Conservation (phyloP, 1,140 invertebrate species). For the Dendrolimus kikuchii region DNA sequence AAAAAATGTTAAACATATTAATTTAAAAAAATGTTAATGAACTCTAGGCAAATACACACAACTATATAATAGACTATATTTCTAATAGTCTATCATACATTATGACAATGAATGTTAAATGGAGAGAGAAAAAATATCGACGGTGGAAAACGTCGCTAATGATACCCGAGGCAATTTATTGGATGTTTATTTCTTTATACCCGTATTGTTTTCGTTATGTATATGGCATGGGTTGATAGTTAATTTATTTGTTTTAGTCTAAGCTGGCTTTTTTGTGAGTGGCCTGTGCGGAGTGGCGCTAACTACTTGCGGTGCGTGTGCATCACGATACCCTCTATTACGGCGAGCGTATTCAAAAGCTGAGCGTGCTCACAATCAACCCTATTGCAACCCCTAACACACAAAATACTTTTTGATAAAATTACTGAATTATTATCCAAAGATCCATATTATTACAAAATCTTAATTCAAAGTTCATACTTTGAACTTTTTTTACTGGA, state of each 20-base stretch:
- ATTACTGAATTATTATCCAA: too few species aligned
- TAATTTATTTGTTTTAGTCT: conserved; percentile 59
- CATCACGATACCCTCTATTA: background rate
- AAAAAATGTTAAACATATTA: conserved; percentile 56
- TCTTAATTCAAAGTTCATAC: too few species aligned
- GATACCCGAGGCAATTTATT: conserved; percentile 22
- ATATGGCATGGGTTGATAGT: conserved; percentile 36
- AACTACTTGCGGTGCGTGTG: conserved; percentile 30
- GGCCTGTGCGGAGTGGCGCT: conserved; percentile 33
- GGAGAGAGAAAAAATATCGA: conserved; percentile 17
- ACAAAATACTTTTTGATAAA: too few species aligned
- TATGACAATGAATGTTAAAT: conserved; percentile 22
- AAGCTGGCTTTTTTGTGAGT: conserved; percentile 54
- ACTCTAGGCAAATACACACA: conserved; percentile 39
- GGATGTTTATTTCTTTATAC: conserved; percentile 4
- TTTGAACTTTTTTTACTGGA: too few species aligned
- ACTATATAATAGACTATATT: conserved; percentile 36
- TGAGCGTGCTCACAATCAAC: too few species aligned
- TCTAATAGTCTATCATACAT: conserved; percentile 33
- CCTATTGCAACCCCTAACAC: too few species aligned
- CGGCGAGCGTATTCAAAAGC: background rate
- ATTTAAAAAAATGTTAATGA: conserved; percentile 46
- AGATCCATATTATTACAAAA: too few species aligned
- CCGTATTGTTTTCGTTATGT: background rate
- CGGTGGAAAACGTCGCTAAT: conserved; percentile 56